A percentile compares a stretch with the other conserved stretches of the same genome.
Evolutionary conservation across 1,140 invertebrate species (phyloP).

Genomic region (Apis dorsata): DNA sequence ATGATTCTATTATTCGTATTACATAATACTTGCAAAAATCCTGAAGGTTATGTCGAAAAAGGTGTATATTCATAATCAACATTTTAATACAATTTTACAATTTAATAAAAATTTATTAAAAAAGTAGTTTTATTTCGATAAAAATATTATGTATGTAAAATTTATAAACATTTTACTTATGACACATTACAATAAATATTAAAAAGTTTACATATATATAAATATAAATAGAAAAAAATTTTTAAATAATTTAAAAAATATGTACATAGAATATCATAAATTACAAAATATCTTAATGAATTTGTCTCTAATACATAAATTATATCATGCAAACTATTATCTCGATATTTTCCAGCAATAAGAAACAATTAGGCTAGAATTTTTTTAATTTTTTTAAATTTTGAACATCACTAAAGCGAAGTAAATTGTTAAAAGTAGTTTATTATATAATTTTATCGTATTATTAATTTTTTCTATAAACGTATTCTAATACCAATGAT

Average conservation of each 20-base stretch:
- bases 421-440: neutral
- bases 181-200: neutral
- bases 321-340: neutral
- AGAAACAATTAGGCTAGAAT: slow-evolving; percentile 2
- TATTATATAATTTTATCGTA: neutral
- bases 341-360: slow-evolving; percentile 1
- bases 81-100: neutral
- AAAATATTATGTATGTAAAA: neutral
- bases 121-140: neutral
- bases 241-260: neutral
- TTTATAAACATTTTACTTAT: slow-evolving; percentile 9
- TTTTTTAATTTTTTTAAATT: neutral
- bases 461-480: neutral
- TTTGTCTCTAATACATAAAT: neutral
- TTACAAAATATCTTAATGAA: neutral
- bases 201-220: too few species aligned
- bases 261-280: neutral
- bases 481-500: neutral
- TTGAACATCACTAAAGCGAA: neutral
- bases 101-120: neutral
- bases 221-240: neutral
- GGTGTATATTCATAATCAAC: neutral
- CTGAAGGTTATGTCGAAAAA: neutral
- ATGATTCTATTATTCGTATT: neutral
- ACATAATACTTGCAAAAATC: neutral